Base-by-base conservation (phyloP, 2,888 invertebrate genomes). In the Epirrhoe tristata region DNA sequence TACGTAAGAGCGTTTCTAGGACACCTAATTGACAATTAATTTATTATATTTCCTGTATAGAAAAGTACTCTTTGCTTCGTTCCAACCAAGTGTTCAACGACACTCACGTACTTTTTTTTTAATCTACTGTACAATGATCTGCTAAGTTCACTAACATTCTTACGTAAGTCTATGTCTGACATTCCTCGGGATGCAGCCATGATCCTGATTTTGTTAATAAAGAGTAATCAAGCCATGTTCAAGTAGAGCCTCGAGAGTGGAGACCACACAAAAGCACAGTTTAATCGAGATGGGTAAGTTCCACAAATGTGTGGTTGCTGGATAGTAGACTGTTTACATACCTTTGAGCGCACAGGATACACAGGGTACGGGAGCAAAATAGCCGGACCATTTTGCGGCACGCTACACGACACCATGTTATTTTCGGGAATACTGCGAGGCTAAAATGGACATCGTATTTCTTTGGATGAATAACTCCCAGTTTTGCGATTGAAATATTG, bases 261-360 rank as follows among this genome's bases (percentile, higher is more conserved):
- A 16, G 46, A 58, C 64, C 64, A 16, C 67, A 63, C 65, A 67
- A 69, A 61, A 60, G 71, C 67, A 48, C 70, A 61, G 67, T 71
- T 63, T 73, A 72, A 71, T 74, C 67, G 64, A 66, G 70, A 64
- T 54, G 57, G 70, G 63, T 71, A 67, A 63, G 66, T 48, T 48
- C 61, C 60, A 43, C 64, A 70, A 74, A 71, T 71, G 69, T 63
- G 71, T 67, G 71, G 70, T 63, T 63, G 58, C 58, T 7, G 34
- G 51, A 34, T 43, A 46, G 34, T 31, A 54, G 17, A 34, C 43
- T 64, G 64, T 64, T 58, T 65, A 64, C 61, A 51, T 31, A 55
- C 64, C 68, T 68, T 64, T 68, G 63, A 68, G 57, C 60, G 7
- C 48, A 10, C 32, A 14, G 50, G 34, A 39, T 36, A 14, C 24